Evolutionary conservation across 2,888 invertebrate species (phyloP), one percentile per base, ranked within the genome.

Genomic region (Drosophila cyrtoloma): DNA sequence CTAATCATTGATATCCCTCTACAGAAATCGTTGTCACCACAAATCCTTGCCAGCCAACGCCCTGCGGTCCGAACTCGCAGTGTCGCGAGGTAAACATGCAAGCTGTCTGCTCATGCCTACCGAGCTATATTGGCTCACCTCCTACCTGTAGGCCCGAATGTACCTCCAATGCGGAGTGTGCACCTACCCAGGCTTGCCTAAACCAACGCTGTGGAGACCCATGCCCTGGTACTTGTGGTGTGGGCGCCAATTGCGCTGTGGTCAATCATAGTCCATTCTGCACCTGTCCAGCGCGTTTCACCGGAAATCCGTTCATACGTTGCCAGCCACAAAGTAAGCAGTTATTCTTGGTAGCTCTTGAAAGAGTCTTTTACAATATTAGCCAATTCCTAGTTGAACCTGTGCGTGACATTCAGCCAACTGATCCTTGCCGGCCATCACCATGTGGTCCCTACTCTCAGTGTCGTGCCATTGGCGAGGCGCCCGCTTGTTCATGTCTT

Each of bases 241-340:
- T 96, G 35, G 94, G 94, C 77, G 96, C 97, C 4, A 94, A 94
- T 79, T 97, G 97, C 91, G 95, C 96, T 93, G 96, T 97, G 35
- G 95, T 97, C 58, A 96, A 96, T 92, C 96, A 97, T 88, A 97
- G 96, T 93, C 97, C 97, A 6, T 96, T 96, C 92, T 97, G 97
- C 92, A 95, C 95, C 61, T 97, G 97, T 83, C 95, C 95, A 35
- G 86, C 94, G 32, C 94, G 95, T 58, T 95, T 95, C 84, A 95
- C 95, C 10, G 97, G 97, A 56, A 96, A 97, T 94, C 97, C 97
- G 3, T 97, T 97, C 89, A 93, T 95, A 33, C 95, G 96, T 92
- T 97, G 97, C 91, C 93, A 93, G 65, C 93, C 93, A 66, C 94
- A 92, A 93, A 95, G 96, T 93, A 93, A 92, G 92, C 65, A 57